These are phyloP conservation scores for Chromobotia macracanthus DNA, from an alignment of 2,797 vertebrate genomes.

Conservation along the genomic window DNA sequence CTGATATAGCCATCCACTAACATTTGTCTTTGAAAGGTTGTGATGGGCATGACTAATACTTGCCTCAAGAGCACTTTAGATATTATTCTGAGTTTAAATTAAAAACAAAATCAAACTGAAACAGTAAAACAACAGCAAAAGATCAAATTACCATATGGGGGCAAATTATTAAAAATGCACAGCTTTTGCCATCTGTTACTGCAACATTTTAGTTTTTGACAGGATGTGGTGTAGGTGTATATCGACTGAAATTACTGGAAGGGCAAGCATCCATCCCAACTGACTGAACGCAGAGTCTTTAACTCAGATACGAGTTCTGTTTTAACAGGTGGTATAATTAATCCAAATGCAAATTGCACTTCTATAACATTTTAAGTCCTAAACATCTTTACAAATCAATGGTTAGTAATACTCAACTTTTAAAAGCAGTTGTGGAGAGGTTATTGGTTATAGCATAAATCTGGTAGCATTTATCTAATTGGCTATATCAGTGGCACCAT, in stretches of 20 bases:
- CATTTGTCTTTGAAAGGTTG: neutral
- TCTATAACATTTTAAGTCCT: neutral
- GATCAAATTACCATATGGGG: constrained; percentile 13
- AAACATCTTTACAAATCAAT: constrained; percentile 3
- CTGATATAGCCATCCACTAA: neutral
- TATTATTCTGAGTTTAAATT: neutral
- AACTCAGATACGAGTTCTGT: constrained; percentile 9
- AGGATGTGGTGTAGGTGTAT: constrained; percentile 58
- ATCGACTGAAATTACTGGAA: constrained; percentile 1
- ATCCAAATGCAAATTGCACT: constrained; percentile 2
- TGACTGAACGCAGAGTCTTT: neutral
- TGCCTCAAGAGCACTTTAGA: neutral
- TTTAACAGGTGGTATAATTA: constrained; percentile 31
- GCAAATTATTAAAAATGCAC: neutral
- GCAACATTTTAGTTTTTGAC: constrained; percentile 47
- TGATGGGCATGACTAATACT: neutral
- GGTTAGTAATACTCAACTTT: constrained; percentile 1
- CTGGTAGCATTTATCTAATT: constrained; percentile 36
- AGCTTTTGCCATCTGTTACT: constrained; percentile 60
- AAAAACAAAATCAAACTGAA: neutral
- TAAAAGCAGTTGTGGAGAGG: constrained; percentile 1
- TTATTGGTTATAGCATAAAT: constrained; percentile 7
- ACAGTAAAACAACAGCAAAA: neutral
- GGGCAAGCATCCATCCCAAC: neutral
- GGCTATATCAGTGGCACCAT: constrained; percentile 17